Percentiles rank a stretch among this genome's conserved stretches.
These are phyloP conservation scores for Melinaea menophilus DNA, from an alignment of 2,888 invertebrate genomes.

Conservation along the genomic window DNA sequence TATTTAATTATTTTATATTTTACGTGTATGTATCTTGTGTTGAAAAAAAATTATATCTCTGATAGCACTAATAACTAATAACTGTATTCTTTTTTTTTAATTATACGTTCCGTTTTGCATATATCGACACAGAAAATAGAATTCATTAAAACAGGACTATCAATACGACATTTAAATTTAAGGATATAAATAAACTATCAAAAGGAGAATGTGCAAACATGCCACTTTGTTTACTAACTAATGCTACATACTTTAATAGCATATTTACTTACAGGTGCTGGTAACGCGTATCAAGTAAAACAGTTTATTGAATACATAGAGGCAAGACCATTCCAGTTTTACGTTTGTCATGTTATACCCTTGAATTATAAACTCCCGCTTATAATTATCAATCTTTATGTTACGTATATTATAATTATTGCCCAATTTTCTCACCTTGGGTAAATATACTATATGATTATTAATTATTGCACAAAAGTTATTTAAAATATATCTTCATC, in stretches of 20 bases:
- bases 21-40: background rate
- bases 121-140: too few relatives aligned
- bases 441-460: slow-evolving; percentile 1
- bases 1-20: background rate
- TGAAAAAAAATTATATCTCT: too few relatives aligned
- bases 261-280: slow-evolving; percentile 7
- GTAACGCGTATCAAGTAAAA: slow-evolving; percentile 16
- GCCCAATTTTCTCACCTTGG: slow-evolving; percentile 28
- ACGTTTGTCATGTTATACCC: slow-evolving; percentile 25
- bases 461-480: too few relatives aligned
- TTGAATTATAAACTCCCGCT: slow-evolving; percentile 30
- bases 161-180: too few relatives aligned
- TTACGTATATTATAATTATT: slow-evolving; percentile 35
- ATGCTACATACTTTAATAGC: background rate
- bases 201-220: too few relatives aligned
- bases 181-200: too few relatives aligned
- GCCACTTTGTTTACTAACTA: background rate
- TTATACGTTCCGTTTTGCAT: too few relatives aligned
- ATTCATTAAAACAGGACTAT: too few relatives aligned
- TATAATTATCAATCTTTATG: slow-evolving; percentile 27
- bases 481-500: too few relatives aligned
- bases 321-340: slow-evolving; percentile 29
- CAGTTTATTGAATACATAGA: slow-evolving; percentile 29
- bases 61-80: too few relatives aligned
- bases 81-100: too few relatives aligned